phyloP scores from a whole-genome alignment of 2,888 invertebrate genomes.

The Hydraecia micacea region DNA sequence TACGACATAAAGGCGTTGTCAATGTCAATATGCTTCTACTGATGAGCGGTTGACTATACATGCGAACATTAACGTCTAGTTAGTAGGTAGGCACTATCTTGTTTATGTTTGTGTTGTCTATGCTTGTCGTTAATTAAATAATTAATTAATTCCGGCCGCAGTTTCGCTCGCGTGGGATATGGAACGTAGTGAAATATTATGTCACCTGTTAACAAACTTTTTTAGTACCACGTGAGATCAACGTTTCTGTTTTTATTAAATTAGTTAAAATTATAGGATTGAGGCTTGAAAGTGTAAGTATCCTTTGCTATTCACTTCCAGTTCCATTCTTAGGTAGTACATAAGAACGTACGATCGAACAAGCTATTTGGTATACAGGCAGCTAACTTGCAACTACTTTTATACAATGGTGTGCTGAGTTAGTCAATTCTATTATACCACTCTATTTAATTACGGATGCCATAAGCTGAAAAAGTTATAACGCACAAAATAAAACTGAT shows the following conservation, averaged over 20 bases:
- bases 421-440: too few species aligned
- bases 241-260: constrained; percentile 5
- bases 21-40: too few species aligned
- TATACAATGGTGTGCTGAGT: too few species aligned
- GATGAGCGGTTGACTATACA: neutral
- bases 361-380: too few species aligned
- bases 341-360: too few species aligned
- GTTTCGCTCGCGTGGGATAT: constrained; percentile 9
- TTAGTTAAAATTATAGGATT: neutral
- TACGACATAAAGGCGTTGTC: neutral
- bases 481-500: too few species aligned
- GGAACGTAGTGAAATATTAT: constrained; percentile 8
- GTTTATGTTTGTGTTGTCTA: constrained; percentile 39
- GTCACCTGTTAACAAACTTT: constrained; percentile 19
- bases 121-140: constrained; percentile 41
- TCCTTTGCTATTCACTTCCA: neutral
- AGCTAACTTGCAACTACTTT: too few species aligned
- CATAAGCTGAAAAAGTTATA: too few species aligned
- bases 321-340: neutral
- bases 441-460: too few species aligned
- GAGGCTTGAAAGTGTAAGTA: neutral
- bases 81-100: constrained; percentile 10
- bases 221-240: neutral
- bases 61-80: constrained; percentile 8
- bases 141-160: constrained; percentile 35